Conservation (phyloP, 2,888 invertebrate genomes). For the Stenotaenia linearis region DNA sequence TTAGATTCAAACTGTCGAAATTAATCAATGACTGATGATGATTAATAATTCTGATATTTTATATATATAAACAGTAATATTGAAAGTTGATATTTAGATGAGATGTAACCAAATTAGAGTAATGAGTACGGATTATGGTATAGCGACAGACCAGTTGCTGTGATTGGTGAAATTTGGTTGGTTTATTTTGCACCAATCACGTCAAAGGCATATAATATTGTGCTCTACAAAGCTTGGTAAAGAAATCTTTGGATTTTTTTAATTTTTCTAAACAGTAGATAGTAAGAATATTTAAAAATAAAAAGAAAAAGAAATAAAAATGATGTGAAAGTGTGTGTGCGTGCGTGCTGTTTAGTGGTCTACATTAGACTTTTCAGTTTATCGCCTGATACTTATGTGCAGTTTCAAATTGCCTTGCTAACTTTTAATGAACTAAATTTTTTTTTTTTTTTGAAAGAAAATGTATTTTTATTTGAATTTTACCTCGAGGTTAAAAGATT, state of each 20-base stretch:
- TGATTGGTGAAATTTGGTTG: neutral
- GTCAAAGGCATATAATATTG: slow-evolving; percentile 8
- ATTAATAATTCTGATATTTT: too few species aligned
- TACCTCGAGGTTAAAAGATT: neutral
- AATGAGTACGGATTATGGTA: too few species aligned
- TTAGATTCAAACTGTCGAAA: neutral
- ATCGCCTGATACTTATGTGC: slow-evolving; percentile 2
- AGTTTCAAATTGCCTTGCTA: neutral
- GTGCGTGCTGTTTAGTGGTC: slow-evolving; percentile 4
- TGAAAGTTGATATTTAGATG: neutral
- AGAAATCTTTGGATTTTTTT: neutral
- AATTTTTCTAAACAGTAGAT: neutral
- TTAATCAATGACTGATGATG: too few species aligned
- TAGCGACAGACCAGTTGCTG: neutral
- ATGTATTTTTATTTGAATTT: neutral
- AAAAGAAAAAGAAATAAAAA: neutral
- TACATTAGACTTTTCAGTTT: slow-evolving; percentile 8
- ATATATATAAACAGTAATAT: too few species aligned
- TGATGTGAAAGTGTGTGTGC: slow-evolving; percentile 24
- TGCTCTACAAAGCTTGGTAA: neutral
- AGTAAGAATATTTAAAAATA: neutral
- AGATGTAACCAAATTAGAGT: neutral
- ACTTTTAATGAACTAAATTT: neutral
- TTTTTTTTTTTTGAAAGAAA: neutral
- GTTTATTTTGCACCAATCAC: slow-evolving; percentile 9